Conservation (phyloP, 2,797 vertebrate species). For the Alouatta caraya region DNA sequence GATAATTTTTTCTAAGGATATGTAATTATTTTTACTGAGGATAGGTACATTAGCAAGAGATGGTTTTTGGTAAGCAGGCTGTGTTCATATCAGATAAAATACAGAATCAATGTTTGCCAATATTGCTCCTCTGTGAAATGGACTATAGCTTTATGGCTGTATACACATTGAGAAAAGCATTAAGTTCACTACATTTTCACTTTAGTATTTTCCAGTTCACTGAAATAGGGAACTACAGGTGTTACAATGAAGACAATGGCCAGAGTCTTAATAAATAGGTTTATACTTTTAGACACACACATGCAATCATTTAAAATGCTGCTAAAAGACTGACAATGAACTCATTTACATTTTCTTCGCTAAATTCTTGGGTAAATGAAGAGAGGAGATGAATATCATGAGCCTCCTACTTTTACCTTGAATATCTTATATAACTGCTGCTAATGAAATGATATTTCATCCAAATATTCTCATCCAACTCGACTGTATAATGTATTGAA, state of each 20-base stretch:
- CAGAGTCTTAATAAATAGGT: not conserved
- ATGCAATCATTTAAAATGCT: not conserved
- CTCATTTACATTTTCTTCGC: not conserved
- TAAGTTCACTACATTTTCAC: not conserved
- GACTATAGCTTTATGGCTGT: not conserved
- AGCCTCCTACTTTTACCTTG: not conserved
- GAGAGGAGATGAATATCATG: not conserved
- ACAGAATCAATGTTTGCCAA: not conserved
- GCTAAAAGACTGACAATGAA: fast-evolving
- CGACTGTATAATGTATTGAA: slow-evolving; percentile 13
- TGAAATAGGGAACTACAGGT: not conserved
- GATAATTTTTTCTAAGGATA: not conserved
- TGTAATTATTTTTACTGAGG: not conserved
- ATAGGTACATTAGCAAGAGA: not conserved
- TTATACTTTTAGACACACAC: not conserved
- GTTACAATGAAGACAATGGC: not conserved
- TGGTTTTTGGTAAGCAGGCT: not conserved
- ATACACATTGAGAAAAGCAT: fast-evolving
- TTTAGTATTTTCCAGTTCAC: not conserved
- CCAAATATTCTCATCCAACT: not conserved
- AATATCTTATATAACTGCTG: not conserved
- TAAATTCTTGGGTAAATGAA: not conserved
- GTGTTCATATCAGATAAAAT: not conserved
- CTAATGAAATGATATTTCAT: slow-evolving; percentile 52
- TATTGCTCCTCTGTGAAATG: not conserved